Evolutionary conservation across 2,113 vertebrate genomes (phyloP), one percentile per base, ranked within the genome.

Genomic region (Melanocharis versteri): DNA sequence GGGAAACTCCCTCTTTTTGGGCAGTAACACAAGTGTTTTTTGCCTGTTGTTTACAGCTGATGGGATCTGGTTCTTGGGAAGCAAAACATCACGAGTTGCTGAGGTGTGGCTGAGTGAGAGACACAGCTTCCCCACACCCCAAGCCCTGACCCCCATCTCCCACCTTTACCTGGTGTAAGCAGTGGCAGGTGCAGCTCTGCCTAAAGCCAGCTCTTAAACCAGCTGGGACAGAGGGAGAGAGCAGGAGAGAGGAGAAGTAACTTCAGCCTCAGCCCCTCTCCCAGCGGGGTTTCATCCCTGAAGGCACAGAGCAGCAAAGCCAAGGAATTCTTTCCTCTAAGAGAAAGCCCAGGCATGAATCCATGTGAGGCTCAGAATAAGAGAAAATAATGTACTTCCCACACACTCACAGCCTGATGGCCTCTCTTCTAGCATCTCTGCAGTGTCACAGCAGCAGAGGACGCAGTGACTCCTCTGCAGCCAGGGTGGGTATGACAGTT

Each of bases 321-420:
- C 95, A 96, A 94, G 82, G 71, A 96, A 94, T 95, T 93, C 64
- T 88, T 96, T 87, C 85, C 87, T 84, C 40, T 90, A 50, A 94
- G 75, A 93, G 92, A 77, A 91, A 91, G 66, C 27, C 30, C 47
- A 91, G 94, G 85, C 71, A 2, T 73, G 58, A 66, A 83, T 94
- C 79, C 71, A 82, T 53, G 35, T 60, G 75, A 80, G 33, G 48
- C 58, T 91, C n/a, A 30, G 75, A 80, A 30, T n/a, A 62, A 58
- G 35, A 86, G 76, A 73, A 92, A 90, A 88, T 65, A 65, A 79
- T 69, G 66, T 83, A 39, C 40, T 42, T 91, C 66, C 93, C 82
- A 69, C 53, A 37, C 72, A 62, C 58, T 60, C 45, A 9, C 54
- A 85, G 72, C 64, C 60, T 51, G 16, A 10, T 37, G 48, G 69